A percentile compares a stretch with the other conserved stretches of the same genome.
Conservation (phyloP, 2,888 invertebrate genomes). For the Melieria omissa region DNA sequence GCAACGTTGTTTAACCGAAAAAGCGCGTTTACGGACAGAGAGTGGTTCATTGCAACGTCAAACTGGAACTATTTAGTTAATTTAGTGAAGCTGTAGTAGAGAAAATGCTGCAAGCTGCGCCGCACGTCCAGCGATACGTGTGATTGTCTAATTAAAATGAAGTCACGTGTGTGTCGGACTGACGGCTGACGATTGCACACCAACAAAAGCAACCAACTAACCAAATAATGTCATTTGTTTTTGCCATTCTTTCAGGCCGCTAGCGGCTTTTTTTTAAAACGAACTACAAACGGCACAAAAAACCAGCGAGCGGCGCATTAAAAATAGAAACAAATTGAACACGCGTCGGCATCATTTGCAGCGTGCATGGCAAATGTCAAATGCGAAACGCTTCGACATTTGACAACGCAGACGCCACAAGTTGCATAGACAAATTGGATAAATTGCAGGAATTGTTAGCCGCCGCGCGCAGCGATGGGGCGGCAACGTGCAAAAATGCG, state of each 20-base stretch:
- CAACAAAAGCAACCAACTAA: not conserved
- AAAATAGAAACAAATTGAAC: slow-evolving; percentile 9
- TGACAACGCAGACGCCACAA: no score
- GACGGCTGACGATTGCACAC: not conserved
- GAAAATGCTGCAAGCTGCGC: not conserved
- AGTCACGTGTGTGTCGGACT: slow-evolving; percentile 36
- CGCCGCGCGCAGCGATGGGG: no score
- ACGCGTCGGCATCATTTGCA: slow-evolving; percentile 7
- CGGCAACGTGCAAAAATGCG: no score
- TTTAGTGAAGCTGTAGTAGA: slow-evolving; percentile 4
- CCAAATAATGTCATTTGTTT: not conserved
- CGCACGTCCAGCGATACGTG: slow-evolving; percentile 24
- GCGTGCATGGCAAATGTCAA: slow-evolving; percentile 8
- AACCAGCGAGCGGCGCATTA: slow-evolving; percentile 4
- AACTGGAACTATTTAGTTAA: slow-evolving; percentile 31
- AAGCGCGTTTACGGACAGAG: no score
- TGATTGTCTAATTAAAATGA: slow-evolving; percentile 34
- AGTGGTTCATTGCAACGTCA: not conserved
- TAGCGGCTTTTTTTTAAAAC: not conserved
- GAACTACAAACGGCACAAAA: not conserved
- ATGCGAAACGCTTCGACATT: not conserved
- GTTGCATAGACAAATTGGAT: no score
- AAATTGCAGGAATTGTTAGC: no score
- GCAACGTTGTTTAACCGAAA: no score
- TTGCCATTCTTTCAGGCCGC: no score